Percentiles rank a stretch among this genome's conserved stretches.
Evolutionary conservation across 2,797 vertebrate genomes (phyloP).

Genomic region (Tympanoctomys barrerae): DNA sequence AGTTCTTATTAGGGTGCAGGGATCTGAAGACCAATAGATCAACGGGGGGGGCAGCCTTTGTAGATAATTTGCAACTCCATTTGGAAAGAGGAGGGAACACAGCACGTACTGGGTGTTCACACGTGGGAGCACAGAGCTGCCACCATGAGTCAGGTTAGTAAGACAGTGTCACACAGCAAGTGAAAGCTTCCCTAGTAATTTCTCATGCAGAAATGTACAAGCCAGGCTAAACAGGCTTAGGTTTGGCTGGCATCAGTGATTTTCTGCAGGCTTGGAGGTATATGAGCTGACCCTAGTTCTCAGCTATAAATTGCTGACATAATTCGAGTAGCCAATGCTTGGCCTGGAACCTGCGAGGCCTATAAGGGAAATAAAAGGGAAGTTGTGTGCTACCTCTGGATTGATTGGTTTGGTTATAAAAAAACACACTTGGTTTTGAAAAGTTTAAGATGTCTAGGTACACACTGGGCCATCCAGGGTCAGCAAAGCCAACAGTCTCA

Average conservation of each 20-base stretch:
- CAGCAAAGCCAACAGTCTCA: background rate
- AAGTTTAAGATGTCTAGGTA: background rate
- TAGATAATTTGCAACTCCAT: background rate
- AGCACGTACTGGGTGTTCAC: fast-evolving
- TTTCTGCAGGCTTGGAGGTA: background rate
- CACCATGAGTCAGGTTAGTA: background rate
- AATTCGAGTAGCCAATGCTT: background rate
- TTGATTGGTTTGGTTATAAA: background rate
- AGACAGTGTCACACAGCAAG: background rate
- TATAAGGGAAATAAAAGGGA: background rate
- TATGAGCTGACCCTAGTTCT: background rate
- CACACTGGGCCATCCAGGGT: background rate
- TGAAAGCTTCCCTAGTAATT: background rate
- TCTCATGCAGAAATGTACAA: background rate
- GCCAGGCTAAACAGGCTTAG: background rate
- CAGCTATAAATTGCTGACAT: background rate
- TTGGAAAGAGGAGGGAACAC: background rate
- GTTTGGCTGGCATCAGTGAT: background rate
- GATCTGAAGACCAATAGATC: background rate
- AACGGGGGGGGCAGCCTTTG: background rate
- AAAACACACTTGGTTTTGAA: background rate
- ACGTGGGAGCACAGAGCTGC: background rate
- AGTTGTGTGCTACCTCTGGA: background rate
- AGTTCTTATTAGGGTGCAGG: background rate
- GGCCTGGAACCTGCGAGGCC: background rate